Evolutionary conservation across 2,113 vertebrate genomes (phyloP).

Genomic region (Passerina amoena): DNA sequence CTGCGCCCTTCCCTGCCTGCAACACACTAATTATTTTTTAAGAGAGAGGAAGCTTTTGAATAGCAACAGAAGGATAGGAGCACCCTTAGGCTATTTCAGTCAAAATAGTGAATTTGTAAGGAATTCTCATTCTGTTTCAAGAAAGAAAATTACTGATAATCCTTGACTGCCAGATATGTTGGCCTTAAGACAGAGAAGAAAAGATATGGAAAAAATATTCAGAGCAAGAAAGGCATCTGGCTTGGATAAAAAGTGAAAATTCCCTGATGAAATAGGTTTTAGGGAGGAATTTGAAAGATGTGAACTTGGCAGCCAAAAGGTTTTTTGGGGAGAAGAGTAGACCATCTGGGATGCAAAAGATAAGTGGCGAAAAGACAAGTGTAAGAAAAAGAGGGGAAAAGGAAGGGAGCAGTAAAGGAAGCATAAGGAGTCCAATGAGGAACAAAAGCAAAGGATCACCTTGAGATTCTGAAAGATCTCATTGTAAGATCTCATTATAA

Average conservation of each 20-base stretch:
- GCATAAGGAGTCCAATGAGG: background rate
- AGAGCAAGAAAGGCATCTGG: background rate
- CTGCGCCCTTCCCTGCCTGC: background rate
- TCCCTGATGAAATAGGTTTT: constrained; percentile 12
- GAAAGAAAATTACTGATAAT: constrained; percentile 16
- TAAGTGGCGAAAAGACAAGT: background rate
- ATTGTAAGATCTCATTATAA: background rate
- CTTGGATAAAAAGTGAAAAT: constrained; percentile 33
- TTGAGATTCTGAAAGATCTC: background rate
- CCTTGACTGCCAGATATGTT: background rate
- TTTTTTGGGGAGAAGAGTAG: background rate
- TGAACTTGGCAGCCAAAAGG: background rate
- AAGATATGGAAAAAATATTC: background rate
- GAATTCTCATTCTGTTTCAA: background rate
- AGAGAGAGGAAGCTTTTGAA: background rate
- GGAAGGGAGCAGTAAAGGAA: background rate
- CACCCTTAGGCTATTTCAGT: background rate
- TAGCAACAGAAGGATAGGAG: background rate
- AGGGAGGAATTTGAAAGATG: constrained; percentile 21
- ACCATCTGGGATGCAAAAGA: background rate
- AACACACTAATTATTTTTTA: background rate
- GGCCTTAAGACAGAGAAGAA: background rate
- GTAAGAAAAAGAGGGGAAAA: background rate
- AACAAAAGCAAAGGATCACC: background rate
- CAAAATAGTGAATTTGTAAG: background rate